Evolutionary conservation across 2,888 invertebrate species (phyloP).

Genomic region (Melanchra persicariae): DNA sequence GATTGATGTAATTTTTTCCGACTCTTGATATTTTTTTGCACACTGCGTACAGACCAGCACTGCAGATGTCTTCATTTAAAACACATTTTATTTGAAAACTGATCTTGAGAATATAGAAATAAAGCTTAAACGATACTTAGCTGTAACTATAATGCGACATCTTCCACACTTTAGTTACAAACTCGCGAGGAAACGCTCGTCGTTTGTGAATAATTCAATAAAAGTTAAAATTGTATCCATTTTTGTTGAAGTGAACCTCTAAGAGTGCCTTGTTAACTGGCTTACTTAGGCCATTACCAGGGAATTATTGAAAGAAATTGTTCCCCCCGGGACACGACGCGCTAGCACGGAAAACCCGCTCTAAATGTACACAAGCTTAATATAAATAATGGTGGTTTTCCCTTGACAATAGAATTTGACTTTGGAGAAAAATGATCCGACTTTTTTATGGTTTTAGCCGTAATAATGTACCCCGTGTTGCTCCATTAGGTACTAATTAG

Average conservation of each 20-base stretch:
- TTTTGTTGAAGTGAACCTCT: constrained; percentile 73
- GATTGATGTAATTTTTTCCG: constrained; percentile 5
- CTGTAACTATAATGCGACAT: constrained; percentile 38
- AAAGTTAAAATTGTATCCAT: constrained; percentile 76
- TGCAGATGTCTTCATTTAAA: constrained; percentile 4
- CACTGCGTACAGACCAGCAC: too few relatives aligned
- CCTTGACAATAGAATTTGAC: constrained; percentile 42
- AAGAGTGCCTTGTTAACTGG: constrained; percentile 81
- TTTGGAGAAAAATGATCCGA: constrained; percentile 70
- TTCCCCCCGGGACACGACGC: constrained; percentile 68
- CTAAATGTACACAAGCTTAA: constrained; percentile 43
- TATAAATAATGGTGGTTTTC: constrained; percentile 55
- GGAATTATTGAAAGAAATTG: constrained; percentile 82
- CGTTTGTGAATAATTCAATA: constrained; percentile 76
- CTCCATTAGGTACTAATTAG: constrained; percentile 80
- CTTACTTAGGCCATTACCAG: constrained; percentile 81
- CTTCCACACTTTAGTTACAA: constrained; percentile 14
- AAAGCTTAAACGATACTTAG: constrained; percentile 43
- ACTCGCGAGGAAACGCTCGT: constrained; percentile 28
- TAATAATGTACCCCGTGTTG: constrained; percentile 74
- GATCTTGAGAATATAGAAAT: not conserved
- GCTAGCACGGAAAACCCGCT: constrained; percentile 54
- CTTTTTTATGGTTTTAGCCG: constrained; percentile 76
- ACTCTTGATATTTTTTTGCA: not conserved
- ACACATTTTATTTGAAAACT: too few relatives aligned